phyloP scores from a whole-genome alignment of 2,797 vertebrate genomes.

The Linurgus olivaceus region DNA sequence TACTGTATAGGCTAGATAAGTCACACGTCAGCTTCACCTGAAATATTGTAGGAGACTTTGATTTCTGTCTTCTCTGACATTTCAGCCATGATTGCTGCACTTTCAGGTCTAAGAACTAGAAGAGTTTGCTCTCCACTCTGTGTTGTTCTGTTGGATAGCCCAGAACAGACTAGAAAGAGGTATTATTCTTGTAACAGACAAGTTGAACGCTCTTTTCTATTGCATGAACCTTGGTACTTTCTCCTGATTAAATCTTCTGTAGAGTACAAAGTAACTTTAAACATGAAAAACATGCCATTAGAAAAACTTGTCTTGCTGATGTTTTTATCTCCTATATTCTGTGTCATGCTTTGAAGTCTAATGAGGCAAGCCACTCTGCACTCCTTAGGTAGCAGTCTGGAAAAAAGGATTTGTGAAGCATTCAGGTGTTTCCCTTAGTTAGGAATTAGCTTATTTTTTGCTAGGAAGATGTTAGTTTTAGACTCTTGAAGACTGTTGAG shows the following conservation, averaged over 20 bases:
- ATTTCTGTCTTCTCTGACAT: not conserved
- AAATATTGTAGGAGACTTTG: not conserved
- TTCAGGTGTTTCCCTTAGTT: not conserved
- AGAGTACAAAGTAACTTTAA: not conserved
- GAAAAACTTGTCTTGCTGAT: conserved; percentile 6
- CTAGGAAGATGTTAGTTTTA: not conserved
- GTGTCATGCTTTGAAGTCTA: conserved; percentile 35
- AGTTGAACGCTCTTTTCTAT: not conserved
- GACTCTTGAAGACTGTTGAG: not conserved
- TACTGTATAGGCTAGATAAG: not conserved
- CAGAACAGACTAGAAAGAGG: not conserved
- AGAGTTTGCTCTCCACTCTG: not conserved
- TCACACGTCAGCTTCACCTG: not conserved
- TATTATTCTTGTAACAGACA: not conserved
- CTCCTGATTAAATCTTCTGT: not conserved
- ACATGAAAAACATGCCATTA: not conserved
- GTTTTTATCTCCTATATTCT: conserved; percentile 27
- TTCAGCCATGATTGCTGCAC: not conserved
- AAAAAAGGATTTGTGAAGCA: not conserved
- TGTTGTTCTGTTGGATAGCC: not conserved
- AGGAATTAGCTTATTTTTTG: not conserved
- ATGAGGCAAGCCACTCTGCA: not conserved
- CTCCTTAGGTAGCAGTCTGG: not conserved
- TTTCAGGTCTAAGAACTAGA: not conserved
- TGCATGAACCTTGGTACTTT: not conserved